These are phyloP conservation scores for Pedetes capensis DNA, from an alignment of 2,113 vertebrate species.

Conservation along the genomic window DNA sequence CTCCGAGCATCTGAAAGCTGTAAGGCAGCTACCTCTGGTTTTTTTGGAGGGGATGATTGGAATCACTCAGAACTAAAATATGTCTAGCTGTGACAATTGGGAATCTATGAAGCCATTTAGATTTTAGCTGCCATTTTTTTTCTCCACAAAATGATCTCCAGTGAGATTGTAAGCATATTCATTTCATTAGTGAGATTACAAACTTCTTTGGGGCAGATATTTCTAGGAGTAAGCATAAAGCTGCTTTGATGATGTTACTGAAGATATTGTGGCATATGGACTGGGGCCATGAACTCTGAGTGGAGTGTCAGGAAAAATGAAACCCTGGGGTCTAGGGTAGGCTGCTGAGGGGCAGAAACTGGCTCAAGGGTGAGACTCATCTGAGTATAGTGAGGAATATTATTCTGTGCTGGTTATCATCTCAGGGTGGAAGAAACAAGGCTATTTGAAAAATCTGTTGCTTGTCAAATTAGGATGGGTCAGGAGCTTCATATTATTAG, in stretches of 20 bases:
- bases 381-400: neutral
- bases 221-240: neutral
- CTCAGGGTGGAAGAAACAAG: neutral
- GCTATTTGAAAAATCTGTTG: too few species aligned
- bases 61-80: neutral
- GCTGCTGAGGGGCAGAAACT: neutral
- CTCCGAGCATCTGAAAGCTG: neutral
- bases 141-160: neutral
- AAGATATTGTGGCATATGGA: neutral
- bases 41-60: neutral
- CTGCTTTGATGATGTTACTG: neutral
- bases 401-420: neutral
- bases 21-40: too few species aligned
- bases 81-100: neutral
- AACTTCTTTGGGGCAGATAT: neutral
- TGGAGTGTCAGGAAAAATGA: neutral
- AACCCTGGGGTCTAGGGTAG: neutral
- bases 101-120: neutral
- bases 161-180: neutral
- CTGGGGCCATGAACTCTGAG: neutral
- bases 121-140: neutral
- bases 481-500: neutral
- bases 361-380: neutral
- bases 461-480: neutral
- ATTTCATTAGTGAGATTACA: neutral